Base-by-base conservation (phyloP, 2,888 invertebrate species). In the Phyllotreta cruciferae region DNA sequence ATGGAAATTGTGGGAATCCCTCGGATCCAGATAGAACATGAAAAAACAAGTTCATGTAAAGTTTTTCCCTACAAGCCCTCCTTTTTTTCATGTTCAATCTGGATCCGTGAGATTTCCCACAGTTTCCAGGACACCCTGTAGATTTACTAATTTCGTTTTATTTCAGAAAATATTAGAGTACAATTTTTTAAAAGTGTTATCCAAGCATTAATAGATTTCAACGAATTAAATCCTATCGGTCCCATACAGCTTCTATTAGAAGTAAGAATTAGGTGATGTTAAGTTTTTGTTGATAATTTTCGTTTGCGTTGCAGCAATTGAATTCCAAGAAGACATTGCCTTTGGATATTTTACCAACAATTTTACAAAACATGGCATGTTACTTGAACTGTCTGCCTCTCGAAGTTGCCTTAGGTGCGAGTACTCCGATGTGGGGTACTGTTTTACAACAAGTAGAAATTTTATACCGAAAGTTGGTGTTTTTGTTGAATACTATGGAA, bases 171-270 rank as follows among this genome's bases (percentile, higher is more conserved):
- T 66, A 86, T 88, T 47, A 87, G 93, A 8, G 86, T 89, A 70
- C 90, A 92, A 79, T 96, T 98, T 79, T 96, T 98, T 84, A 93
- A 92, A 79, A 96, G 96, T 74, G 92, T 99, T 66, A 93, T 96
- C 0, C 90, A 93, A 75, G 94, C 98, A 0, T 84, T 99, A 71
- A 88, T 94, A 14, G 99, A 99, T 82, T 99, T 99, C 83, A 92
- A 91, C 76, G 98, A 99, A 81, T 81, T 99, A 61, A 97, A 94
- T 78, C 96, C 96, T 1, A 92, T 96, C 63, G 94, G 96, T 6
- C 97, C 98, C 8, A 84, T 99, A 65, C 96, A 96, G 78, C 85
- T 94, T 70, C 85, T 98, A 35, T 87, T 96, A 10, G 96, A 97
- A 84, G 90, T 89, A 81, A 66, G 24, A 24, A 4, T 55, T 61